Conservation (phyloP, 2,113 vertebrate species). For the Dipodomys stephensi region DNA sequence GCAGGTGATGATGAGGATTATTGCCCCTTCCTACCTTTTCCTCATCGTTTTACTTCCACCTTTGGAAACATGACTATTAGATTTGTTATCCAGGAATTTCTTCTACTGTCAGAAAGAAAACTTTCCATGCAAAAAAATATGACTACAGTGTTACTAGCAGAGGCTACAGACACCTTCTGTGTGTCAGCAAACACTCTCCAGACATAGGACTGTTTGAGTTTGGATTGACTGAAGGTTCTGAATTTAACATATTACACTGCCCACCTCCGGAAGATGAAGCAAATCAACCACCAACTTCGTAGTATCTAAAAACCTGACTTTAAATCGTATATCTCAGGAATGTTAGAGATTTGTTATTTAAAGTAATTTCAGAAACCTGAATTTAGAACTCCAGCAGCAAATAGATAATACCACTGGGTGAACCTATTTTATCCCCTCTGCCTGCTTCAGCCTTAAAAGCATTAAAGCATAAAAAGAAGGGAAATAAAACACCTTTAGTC, state of each 20-base stretch:
- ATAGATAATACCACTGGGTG: not conserved
- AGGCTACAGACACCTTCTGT: not conserved
- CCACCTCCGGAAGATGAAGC: not conserved
- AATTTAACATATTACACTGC: not conserved
- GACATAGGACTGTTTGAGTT: not conserved
- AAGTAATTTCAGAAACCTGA: not conserved
- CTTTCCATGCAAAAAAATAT: not conserved
- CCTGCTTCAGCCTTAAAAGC: not conserved
- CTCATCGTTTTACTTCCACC: not conserved
- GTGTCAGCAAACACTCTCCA: not conserved
- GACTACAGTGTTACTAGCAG: not conserved
- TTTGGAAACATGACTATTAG: not conserved
- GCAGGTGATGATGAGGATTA: not conserved
- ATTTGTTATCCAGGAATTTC: not conserved
- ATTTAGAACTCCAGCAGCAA: not conserved
- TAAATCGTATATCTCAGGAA: not conserved
- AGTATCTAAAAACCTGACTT: not conserved
- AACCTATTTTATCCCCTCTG: not conserved
- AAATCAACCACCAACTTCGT: not conserved
- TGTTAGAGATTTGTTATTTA: not conserved
- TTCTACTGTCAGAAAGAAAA: not conserved
- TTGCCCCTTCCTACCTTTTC: not conserved
- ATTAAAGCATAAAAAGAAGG: constrained; percentile 3
- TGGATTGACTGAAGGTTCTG: not conserved
- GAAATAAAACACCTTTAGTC: not conserved